Percentiles rank a stretch among this genome's conserved stretches.
Evolutionary conservation across 2,113 vertebrate species (phyloP).

Genomic region (Ginglymostoma cirratum): DNA sequence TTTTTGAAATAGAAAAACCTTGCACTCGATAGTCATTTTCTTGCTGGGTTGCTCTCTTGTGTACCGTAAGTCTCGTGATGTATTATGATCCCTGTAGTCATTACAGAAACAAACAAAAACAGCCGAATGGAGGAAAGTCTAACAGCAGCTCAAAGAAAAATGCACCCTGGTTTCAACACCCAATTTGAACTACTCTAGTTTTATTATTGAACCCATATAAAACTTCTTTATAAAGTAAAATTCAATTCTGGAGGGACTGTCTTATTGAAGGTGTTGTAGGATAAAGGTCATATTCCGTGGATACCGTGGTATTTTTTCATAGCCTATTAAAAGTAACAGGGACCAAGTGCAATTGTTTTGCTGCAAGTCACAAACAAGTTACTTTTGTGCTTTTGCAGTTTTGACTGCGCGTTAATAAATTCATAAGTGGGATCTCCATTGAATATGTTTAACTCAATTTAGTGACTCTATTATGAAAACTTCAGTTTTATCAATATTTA

Average conservation of each 20-base stretch:
- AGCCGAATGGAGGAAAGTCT: not conserved
- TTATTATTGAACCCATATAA: not conserved
- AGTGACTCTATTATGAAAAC: too few species aligned
- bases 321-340: not conserved
- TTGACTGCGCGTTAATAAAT: not conserved
- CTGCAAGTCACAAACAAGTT: not conserved
- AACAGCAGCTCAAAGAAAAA: not conserved
- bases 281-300: not conserved
- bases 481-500: too few species aligned
- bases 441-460: not conserved
- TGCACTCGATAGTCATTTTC: not conserved
- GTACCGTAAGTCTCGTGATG: not conserved
- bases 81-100: not conserved
- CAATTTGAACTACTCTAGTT: not conserved
- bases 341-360: not conserved
- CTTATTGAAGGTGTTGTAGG: not conserved
- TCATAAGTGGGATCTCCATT: not conserved
- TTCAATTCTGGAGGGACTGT: not conserved
- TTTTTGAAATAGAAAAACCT: too few species aligned
- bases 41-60: constrained; percentile 5
- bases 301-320: not conserved
- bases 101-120: not conserved
- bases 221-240: not conserved
- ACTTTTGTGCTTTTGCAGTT: not conserved
- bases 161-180: not conserved